Conservation (phyloP, 1,140 invertebrate genomes). For the Coptotermes formosanus region DNA sequence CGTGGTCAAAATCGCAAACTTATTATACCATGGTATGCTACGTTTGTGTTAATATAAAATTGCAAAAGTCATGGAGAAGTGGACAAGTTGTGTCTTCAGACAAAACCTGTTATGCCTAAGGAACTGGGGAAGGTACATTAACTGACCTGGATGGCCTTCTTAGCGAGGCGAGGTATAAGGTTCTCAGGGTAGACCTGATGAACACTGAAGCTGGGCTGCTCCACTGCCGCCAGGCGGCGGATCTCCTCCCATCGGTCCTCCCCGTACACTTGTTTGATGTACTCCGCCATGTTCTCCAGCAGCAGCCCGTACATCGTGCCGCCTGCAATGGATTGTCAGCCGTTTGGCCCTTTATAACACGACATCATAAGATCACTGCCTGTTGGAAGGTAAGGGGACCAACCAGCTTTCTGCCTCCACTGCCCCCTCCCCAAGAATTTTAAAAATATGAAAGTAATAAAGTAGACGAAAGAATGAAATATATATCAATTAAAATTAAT, state of each 20-base stretch:
- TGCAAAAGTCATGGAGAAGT: not conserved
- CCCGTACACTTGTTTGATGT: conserved; percentile 84
- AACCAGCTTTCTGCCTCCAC: too few species aligned
- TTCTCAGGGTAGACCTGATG: conserved; percentile 92
- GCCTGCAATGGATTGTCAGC: not conserved
- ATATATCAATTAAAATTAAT: too few species aligned
- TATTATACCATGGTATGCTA: not conserved
- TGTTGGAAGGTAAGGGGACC: too few species aligned
- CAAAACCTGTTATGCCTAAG: not conserved
- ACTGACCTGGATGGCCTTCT: conserved; percentile 77
- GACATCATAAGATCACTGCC: too few species aligned
- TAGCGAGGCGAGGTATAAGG: conserved; percentile 78
- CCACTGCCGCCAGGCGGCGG: conserved; percentile 73
- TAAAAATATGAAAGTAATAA: too few species aligned
- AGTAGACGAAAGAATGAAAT: too few species aligned
- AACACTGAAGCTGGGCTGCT: conserved; percentile 84
- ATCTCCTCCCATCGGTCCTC: conserved; percentile 91
- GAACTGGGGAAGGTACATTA: too few species aligned
- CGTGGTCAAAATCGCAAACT: too few species aligned
- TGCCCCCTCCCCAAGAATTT: too few species aligned
- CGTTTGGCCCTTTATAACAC: not conserved
- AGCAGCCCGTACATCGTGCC: conserved; percentile 89
- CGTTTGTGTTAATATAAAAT: not conserved
- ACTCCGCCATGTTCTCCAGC: conserved; percentile 88
- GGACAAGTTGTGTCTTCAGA: not conserved